Evolutionary conservation across 2,888 invertebrate genomes (phyloP).

Genomic region (Lasioglossum lativentre): DNA sequence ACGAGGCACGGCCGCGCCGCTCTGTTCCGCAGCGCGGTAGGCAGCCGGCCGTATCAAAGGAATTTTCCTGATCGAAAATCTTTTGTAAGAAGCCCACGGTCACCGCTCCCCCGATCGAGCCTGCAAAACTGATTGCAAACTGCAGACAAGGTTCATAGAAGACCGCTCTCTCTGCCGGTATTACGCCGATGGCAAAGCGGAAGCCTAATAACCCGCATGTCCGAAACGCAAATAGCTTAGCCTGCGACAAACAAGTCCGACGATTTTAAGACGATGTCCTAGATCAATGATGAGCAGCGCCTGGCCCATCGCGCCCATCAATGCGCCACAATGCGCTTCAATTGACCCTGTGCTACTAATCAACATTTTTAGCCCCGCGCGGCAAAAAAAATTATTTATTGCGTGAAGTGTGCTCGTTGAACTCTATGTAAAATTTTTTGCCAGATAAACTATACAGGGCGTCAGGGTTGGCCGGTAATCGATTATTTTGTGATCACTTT

Average conservation of each 20-base stretch:
- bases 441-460: no score
- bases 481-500: no score
- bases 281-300: neutral
- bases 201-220: conserved; percentile 64
- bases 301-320: neutral
- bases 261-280: conserved; percentile 36
- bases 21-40: conserved; percentile 22
- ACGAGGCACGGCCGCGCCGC: neutral
- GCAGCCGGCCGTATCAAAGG: conserved; percentile 45
- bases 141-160: neutral
- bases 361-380: neutral
- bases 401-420: no score
- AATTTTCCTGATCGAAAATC: conserved; percentile 49
- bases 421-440: no score
- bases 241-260: conserved; percentile 33
- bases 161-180: conserved; percentile 18
- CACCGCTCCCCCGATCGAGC: conserved; percentile 18
- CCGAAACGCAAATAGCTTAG: conserved; percentile 63
- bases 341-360: neutral
- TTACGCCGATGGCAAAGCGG: conserved; percentile 40
- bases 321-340: neutral
- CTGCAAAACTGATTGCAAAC: conserved; percentile 50
- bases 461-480: no score
- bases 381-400: neutral
- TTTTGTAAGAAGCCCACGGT: conserved; percentile 14